Percentiles rank a stretch among this genome's conserved stretches.
Evolutionary conservation across 2,113 vertebrate genomes (phyloP).

Genomic region (Spea bombifrons): DNA sequence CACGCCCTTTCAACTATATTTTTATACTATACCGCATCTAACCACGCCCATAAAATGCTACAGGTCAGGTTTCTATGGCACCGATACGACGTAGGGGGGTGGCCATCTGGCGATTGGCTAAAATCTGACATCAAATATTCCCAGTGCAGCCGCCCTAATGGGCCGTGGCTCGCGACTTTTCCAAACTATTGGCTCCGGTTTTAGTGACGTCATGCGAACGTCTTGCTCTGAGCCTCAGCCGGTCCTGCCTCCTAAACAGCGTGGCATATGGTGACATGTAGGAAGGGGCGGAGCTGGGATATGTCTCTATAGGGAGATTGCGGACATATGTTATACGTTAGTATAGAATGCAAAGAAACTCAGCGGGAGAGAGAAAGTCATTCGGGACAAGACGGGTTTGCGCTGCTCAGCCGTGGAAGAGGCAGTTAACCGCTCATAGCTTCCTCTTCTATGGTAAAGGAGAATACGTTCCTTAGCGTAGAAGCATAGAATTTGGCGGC

Average conservation of each 20-base stretch:
- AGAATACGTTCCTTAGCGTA: too few species aligned
- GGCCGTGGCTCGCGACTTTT: neutral
- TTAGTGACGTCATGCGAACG: neutral
- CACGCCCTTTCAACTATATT: neutral
- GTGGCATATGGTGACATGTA: conserved; percentile 27
- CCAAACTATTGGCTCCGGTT: neutral
- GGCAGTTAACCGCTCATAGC: too few species aligned
- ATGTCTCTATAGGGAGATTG: too few species aligned
- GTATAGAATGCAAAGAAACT: too few species aligned
- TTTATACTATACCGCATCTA: neutral
- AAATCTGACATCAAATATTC: neutral
- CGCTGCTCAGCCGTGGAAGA: too few species aligned
- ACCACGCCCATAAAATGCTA: conserved; percentile 9
- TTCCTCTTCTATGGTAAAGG: too few species aligned
- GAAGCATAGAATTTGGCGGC: too few species aligned
- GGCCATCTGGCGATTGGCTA: conserved; percentile 13
- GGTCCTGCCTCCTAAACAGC: neutral
- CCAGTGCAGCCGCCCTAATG: neutral
- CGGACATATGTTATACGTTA: too few species aligned
- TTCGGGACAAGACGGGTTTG: too few species aligned
- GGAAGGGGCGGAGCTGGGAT: neutral
- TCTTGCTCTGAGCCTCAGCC: neutral
- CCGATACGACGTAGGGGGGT: neutral
- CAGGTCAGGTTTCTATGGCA: neutral
- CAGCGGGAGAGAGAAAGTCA: too few species aligned